Conservation (phyloP, 2,888 invertebrate genomes). For the Abrostola tripartita region DNA sequence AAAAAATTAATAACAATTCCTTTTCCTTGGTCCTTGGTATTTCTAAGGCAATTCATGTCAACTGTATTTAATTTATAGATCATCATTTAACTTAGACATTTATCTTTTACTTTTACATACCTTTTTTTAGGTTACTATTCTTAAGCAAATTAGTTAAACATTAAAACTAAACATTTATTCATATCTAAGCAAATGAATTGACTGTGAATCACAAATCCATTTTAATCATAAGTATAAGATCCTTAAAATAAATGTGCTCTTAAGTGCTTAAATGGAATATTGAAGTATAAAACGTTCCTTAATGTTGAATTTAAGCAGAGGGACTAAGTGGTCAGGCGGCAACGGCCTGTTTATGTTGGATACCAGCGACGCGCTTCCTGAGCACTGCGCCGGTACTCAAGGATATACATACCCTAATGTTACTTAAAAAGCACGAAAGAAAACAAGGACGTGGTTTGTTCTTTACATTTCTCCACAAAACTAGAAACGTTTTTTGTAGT, state of each 20-base stretch:
- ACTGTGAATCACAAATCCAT: not conserved
- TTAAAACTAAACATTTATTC: not conserved
- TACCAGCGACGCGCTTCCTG: conserved; percentile 72
- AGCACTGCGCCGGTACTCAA: conserved; percentile 34
- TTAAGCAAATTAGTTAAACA: not conserved
- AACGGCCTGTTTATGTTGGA: conserved; percentile 77
- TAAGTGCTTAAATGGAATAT: conserved; percentile 34
- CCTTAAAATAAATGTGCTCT: not conserved
- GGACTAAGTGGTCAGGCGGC: conserved; percentile 60
- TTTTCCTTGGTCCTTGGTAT: too few species aligned
- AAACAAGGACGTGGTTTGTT: not conserved
- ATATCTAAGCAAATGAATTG: not conserved
- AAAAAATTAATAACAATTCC: too few species aligned
- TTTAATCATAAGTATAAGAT: not conserved
- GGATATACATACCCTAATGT: conserved; percentile 5
- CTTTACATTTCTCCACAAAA: too few species aligned
- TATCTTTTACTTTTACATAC: too few species aligned
- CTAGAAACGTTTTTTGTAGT: not conserved
- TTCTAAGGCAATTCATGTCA: too few species aligned
- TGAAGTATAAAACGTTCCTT: conserved; percentile 43
- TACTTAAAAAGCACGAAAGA: conserved; percentile 1
- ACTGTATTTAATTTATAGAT: too few species aligned
- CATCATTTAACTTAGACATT: too few species aligned
- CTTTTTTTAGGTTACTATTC: not conserved
- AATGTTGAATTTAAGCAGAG: conserved; percentile 48